Base-by-base conservation (phyloP, 2,113 vertebrate species). In the Syrrhaptes paradoxus region DNA sequence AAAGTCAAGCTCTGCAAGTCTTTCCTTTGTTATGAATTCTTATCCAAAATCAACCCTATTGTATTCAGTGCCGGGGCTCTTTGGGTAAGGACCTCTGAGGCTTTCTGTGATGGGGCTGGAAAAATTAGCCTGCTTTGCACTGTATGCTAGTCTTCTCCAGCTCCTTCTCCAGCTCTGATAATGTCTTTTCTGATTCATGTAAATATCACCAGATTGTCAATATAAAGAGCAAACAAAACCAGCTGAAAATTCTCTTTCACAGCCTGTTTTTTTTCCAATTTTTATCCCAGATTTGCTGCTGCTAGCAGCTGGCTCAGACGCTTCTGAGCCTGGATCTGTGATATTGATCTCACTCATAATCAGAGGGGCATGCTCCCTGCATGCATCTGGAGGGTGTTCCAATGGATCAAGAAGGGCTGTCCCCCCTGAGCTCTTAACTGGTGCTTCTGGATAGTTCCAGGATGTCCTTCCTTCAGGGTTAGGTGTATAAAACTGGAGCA, bases 391-490 rank as follows among this genome's bases (percentile, higher is more conserved):
- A 83, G 13, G 11, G 4, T 7, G 1, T 91, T 71, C 8, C 11
- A 19, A 32, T 12, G 66, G 17, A 55, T 41, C 2, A 7, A 82
- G 74, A 83, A 65, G 19, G 26, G 4, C 34, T 79, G 24, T 48
- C 18, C 10, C 22, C 25, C 7, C 8, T 25, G 43, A 68, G 48
- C 31, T 54, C 45, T 51, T 51, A 31, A 17, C 54, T 0, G 0
- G 6, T 79, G 22, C 18, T 25, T 88, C n/a, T 6, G 3, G 22
- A 45, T 70, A 12, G n/a, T 48, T 91, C 3, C 25, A 29, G 32
- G 26, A 51, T 66, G 22, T 34, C 25, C 13, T 25, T 87, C 16
- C 36, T 81, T 19, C 41, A 54, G 45, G 13, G 32, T 8, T 25
- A 84, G 17, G 9, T 3, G 2, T 65, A 32, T 51, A 70, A 73